These are phyloP conservation scores for Mastacembelus armatus DNA, from an alignment of 2,797 vertebrate genomes.

Conservation along the genomic window DNA sequence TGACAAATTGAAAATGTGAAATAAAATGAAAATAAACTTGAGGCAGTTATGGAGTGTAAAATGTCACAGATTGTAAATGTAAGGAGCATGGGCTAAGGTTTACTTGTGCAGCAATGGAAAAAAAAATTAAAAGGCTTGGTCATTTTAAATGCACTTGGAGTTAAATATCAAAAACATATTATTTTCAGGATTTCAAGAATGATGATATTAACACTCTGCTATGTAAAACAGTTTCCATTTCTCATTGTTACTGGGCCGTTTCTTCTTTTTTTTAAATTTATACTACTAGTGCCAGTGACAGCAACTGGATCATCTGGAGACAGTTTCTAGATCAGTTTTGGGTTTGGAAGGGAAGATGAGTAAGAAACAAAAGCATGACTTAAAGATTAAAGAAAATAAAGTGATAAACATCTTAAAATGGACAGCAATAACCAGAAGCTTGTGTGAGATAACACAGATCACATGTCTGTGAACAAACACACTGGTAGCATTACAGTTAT, in stretches of 20 bases:
- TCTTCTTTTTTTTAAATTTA: conserved; percentile 34
- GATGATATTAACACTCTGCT: neutral
- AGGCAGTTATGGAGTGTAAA: conserved; percentile 38
- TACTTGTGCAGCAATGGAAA: conserved; percentile 29
- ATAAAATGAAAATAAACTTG: conserved; percentile 58
- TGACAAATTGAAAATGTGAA: conserved; percentile 74
- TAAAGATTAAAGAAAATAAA: conserved; percentile 71
- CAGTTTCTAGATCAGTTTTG: conserved; percentile 61
- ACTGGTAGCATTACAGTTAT: conserved; percentile 52
- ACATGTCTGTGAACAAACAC: conserved; percentile 43
- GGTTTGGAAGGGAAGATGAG: conserved; percentile 58
- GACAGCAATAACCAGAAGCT: conserved; percentile 48
- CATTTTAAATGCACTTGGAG: conserved; percentile 6
- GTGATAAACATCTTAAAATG: conserved; percentile 64
- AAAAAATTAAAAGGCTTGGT: conserved; percentile 3
- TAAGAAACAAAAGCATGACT: conserved; percentile 45
- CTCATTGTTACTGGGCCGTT: conserved; percentile 11
- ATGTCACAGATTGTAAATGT: conserved; percentile 53
- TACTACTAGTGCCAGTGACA: conserved; percentile 25
- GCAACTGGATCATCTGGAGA: conserved; percentile 71
- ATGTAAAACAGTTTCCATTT: conserved; percentile 10
- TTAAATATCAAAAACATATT: conserved; percentile 10
- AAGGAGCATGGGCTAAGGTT: conserved; percentile 40
- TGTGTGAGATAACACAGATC: conserved; percentile 64
- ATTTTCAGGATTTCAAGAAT: neutral